Evolutionary conservation across 2,113 vertebrate genomes (phyloP), one percentile per base, ranked within the genome.

Genomic region (Castor canadensis): DNA sequence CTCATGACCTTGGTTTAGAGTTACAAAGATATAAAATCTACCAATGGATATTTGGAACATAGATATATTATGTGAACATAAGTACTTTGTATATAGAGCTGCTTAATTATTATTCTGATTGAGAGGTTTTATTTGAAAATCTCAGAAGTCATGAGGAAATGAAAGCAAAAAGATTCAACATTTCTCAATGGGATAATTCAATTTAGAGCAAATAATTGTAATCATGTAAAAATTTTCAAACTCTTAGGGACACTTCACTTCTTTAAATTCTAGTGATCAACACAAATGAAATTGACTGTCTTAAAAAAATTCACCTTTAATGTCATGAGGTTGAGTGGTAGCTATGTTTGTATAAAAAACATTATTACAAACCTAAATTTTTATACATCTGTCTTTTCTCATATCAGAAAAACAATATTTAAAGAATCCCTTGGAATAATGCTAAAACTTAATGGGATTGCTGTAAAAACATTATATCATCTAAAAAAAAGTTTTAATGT

Each of bases 221-320:
- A 79, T 84, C n/a, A 47, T 54, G 13, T 72, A 96, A 73, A 80
- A 87, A 22, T 89, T 20, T 86, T 96, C 56, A 86, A 88, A 90
- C 71, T 84, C 26, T 60, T 91, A 85, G 35, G 13, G 6, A n/a
- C 87, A 67, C 20, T 75, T 79, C 19, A 77, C 52, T 79, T 91
- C 69, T 95, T 10, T 87, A 87, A 94, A 72, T 11, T 76, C 62
- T 87, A 86, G 45, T 54, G 26, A 93, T 76, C 30, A 75, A 85
- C n/a, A 67, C 9, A 71, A 96, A 91, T 76, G 76, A 86, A 91
- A 95, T 64, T 66, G 38, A 69, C n/a, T 89, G 40, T 12, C 95
- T 76, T 95, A 83, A 95, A 95, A 94, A 93, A 67, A 47, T 38
- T 83, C 11, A 38, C 45, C 58, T 71, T 49, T 80, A 87, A 47